Conservation (phyloP, 2,888 invertebrate species). For the Cheilosia pagana region DNA sequence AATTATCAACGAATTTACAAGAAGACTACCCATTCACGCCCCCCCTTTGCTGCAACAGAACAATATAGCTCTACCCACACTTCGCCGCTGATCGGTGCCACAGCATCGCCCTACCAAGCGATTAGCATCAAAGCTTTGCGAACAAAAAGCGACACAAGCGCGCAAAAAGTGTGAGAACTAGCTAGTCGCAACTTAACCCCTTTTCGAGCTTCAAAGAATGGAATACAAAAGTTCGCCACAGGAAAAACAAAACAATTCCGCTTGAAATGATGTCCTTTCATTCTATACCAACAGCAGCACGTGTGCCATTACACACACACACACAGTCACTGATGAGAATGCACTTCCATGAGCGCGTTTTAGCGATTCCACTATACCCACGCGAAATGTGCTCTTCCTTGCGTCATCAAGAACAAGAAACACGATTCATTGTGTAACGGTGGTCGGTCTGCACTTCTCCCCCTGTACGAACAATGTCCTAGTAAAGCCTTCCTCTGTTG, state of each 20-base stretch:
- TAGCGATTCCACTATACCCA: constrained; percentile 1
- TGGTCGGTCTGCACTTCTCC: background rate
- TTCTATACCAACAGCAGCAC: constrained; percentile 18
- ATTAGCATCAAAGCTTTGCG: background rate
- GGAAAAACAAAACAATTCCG: constrained; percentile 46
- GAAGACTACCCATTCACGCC: too few species aligned
- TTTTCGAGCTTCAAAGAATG: constrained; percentile 5
- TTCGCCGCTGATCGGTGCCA: background rate
- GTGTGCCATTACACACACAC: constrained; percentile 30
- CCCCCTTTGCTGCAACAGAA: too few species aligned
- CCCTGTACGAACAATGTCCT: background rate
- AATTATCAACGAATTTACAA: too few species aligned
- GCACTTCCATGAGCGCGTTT: constrained; percentile 37
- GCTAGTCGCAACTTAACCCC: constrained; percentile 38
- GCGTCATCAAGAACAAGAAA: constrained; percentile 41
- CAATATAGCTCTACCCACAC: background rate
- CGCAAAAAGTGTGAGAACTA: background rate
- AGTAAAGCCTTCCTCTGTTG: constrained; percentile 19
- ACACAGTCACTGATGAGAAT: background rate
- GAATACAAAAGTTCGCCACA: constrained; percentile 21
- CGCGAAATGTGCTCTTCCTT: constrained; percentile 31
- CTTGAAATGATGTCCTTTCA: constrained; percentile 47
- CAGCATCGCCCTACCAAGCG: background rate
- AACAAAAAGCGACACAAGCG: background rate
- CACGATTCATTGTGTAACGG: constrained; percentile 8